Percentiles rank a stretch among this genome's conserved stretches.
Conservation (phyloP, 92 coral and sea anemone species). For the Siderastrea radians region DNA sequence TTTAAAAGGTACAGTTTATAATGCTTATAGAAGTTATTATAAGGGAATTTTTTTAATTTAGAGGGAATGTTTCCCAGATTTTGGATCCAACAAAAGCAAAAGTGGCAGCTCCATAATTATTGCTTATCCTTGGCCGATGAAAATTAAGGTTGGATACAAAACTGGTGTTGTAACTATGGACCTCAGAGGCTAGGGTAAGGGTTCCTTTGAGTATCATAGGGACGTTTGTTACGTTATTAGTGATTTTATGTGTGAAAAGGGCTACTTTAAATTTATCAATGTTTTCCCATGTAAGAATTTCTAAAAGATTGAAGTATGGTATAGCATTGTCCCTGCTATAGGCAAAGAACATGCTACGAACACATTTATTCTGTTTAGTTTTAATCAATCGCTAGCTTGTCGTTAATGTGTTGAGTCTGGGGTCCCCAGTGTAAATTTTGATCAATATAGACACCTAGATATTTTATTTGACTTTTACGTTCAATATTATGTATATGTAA, state of each 20-base stretch:
- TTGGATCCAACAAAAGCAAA: slow-evolving; percentile 45
- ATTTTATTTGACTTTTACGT: no score
- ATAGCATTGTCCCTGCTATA: slow-evolving; percentile 38
- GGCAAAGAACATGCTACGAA: slow-evolving; percentile 38
- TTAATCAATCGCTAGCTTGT: no score
- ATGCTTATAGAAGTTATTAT: slow-evolving; percentile 34
- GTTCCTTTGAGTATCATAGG: slow-evolving; percentile 8
- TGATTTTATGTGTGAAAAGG: slow-evolving; percentile 32
- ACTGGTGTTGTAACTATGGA: slow-evolving; percentile 44
- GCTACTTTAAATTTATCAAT: slow-evolving; percentile 46
- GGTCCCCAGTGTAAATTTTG: no score
- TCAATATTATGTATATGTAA: slow-evolving; percentile 6
- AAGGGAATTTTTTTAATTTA: slow-evolving; percentile 26
- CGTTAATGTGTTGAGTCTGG: no score
- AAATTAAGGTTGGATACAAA: slow-evolving; percentile 43
- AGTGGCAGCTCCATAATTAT: slow-evolving; percentile 48
- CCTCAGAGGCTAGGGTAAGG: slow-evolving; percentile 32
- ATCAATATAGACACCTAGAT: no score
- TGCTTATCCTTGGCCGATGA: slow-evolving; percentile 34
- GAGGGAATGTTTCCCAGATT: slow-evolving; percentile 54
- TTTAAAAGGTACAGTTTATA: slow-evolving; percentile 34
- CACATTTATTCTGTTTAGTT: no score
- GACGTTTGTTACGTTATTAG: not conserved
- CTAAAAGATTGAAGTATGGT: slow-evolving; percentile 24
- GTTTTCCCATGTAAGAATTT: slow-evolving; percentile 32